phyloP scores from a whole-genome alignment of 2,888 invertebrate genomes.

The Epinotia bilunana region DNA sequence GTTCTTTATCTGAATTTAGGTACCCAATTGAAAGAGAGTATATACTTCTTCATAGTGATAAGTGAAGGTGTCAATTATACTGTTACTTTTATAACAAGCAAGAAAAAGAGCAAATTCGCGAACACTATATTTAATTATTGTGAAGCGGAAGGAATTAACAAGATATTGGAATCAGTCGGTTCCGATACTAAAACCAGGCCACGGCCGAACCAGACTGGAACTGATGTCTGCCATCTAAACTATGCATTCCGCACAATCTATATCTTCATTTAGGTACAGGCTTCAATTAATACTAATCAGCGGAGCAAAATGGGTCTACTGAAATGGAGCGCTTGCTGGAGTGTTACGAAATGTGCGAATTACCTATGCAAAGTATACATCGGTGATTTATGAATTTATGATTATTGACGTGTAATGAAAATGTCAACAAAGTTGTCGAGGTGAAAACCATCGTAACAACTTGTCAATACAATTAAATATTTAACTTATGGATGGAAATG shows the following conservation, averaged over 20 bases:
- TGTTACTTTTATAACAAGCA: slow-evolving; percentile 11
- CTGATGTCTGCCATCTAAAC: slow-evolving; percentile 59
- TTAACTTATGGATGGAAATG: not conserved
- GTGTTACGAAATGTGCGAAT: not conserved
- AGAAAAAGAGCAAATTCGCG: not conserved
- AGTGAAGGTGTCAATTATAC: not conserved
- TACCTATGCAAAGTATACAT: not conserved
- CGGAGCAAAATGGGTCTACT: not conserved
- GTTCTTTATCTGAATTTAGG: too few species aligned
- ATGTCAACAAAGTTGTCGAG: not conserved
- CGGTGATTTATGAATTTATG: not conserved
- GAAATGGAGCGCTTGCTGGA: not conserved
- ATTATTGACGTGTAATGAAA: not conserved
- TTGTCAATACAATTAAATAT: slow-evolving; percentile 1
- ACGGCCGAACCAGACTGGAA: slow-evolving; percentile 75
- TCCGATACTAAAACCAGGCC: slow-evolving; percentile 63
- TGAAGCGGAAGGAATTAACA: slow-evolving; percentile 52
- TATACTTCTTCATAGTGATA: not conserved
- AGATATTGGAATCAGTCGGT: slow-evolving; percentile 62
- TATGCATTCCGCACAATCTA: slow-evolving; percentile 46
- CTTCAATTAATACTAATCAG: slow-evolving; percentile 34
- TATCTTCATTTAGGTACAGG: slow-evolving; percentile 34
- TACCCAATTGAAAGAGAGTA: too few species aligned
- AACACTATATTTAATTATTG: slow-evolving; percentile 43
- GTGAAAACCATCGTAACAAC: not conserved